Evolutionary conservation across 2,888 invertebrate genomes (phyloP).

Genomic region (Calliopum simillimum): DNA sequence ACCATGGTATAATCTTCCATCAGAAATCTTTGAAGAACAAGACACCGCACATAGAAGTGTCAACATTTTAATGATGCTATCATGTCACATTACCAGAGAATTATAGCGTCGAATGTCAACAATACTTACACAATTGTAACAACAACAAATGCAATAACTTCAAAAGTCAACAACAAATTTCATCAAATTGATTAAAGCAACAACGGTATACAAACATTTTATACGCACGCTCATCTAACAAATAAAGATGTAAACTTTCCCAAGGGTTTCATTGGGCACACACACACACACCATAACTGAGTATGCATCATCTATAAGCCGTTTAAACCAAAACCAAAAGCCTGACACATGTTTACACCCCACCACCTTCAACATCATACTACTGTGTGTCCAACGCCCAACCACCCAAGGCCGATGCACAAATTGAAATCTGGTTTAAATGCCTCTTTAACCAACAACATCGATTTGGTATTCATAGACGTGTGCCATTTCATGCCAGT

Average conservation of each 20-base stretch:
- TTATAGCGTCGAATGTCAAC: constrained; percentile 40
- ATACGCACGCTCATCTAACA: constrained; percentile 6
- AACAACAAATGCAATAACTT: constrained; percentile 19
- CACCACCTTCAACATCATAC: not conserved
- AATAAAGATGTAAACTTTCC: constrained; percentile 32
- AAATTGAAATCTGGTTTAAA: constrained; percentile 60
- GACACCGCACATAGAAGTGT: constrained; percentile 16
- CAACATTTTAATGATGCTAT: constrained; percentile 37
- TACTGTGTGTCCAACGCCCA: constrained; percentile 13
- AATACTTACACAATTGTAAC: constrained; percentile 24
- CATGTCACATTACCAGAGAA: constrained; percentile 42
- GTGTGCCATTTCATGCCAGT: constrained; percentile 1
- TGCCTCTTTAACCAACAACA: constrained; percentile 30
- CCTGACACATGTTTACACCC: not conserved
- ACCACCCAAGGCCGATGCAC: constrained; percentile 41
- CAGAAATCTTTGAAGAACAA: not conserved
- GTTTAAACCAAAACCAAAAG: not conserved
- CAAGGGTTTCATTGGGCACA: constrained; percentile 7
- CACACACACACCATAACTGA: not conserved
- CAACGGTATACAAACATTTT: not conserved
- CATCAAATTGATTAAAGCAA: constrained; percentile 12
- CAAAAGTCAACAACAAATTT: constrained; percentile 28
- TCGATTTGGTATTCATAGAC: constrained; percentile 32
- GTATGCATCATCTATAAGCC: constrained; percentile 1
- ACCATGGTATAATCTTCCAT: too few relatives aligned